phyloP scores from a whole-genome alignment of 2,888 invertebrate genomes.

The Caradrina clavipalpis region DNA sequence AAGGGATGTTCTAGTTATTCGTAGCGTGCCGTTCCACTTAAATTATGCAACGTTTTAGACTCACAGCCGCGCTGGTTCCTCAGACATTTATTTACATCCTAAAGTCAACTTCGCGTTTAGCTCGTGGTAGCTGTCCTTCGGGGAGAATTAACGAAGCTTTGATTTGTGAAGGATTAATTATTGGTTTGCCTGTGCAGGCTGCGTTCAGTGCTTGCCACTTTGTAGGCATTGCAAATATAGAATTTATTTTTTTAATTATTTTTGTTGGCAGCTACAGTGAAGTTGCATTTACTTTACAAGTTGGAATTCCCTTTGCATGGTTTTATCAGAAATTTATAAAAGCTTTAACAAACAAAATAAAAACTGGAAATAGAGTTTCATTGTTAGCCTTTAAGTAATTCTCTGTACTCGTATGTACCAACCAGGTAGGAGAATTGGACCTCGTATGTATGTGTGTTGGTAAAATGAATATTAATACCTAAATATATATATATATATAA shows the following conservation, averaged over 20 bases:
- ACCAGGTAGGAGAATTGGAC: too few species aligned
- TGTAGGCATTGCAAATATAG: neutral
- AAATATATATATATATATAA: too few species aligned
- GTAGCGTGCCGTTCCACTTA: slow-evolving; percentile 50
- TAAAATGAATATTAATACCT: too few species aligned
- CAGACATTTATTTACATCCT: slow-evolving; percentile 53
- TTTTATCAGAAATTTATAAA: neutral
- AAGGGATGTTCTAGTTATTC: slow-evolving; percentile 55
- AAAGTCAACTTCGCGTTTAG: slow-evolving; percentile 40
- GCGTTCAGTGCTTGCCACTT: neutral
- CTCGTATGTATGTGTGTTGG: too few species aligned
- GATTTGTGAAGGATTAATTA: slow-evolving; percentile 46
- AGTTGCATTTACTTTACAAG: too few species aligned
- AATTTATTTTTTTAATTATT: too few species aligned
- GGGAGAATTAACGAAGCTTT: slow-evolving; percentile 25
- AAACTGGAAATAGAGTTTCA: too few species aligned
- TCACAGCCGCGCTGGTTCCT: slow-evolving; percentile 25
- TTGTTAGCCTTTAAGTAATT: too few species aligned
- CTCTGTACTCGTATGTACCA: too few species aligned
- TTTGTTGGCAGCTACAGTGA: too few species aligned
- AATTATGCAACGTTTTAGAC: slow-evolving; percentile 62
- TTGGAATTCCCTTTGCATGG: neutral
- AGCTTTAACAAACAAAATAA: neutral
- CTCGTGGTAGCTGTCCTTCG: slow-evolving; percentile 10
- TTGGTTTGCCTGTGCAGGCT: slow-evolving; percentile 17